phyloP scores from a whole-genome alignment of 2,797 vertebrate genomes.

The Heterohyrax brucei region DNA sequence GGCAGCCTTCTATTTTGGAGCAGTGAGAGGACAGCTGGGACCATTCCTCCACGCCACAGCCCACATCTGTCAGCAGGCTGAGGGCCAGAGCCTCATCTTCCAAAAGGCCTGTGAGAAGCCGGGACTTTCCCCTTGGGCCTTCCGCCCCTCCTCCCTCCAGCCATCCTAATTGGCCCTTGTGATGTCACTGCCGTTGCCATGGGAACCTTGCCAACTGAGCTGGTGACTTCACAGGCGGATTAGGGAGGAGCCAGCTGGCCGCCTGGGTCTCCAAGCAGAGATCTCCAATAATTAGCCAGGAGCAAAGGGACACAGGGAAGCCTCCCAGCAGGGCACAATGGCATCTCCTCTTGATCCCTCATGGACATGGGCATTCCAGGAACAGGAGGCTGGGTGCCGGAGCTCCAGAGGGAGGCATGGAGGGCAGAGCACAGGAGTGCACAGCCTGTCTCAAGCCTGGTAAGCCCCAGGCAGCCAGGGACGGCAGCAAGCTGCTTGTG shows the following conservation, averaged over 20 bases:
- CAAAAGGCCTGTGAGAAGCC: constrained; percentile 35
- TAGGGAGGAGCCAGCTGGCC: constrained; percentile 26
- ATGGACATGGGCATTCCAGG: constrained; percentile 40
- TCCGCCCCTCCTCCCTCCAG: constrained; percentile 38
- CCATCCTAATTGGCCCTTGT: constrained; percentile 63
- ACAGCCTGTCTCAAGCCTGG: background rate
- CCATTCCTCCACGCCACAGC: background rate
- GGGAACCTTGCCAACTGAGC: constrained; percentile 86
- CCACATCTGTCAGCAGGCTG: fast-evolving
- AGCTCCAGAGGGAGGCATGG: background rate
- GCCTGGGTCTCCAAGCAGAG: constrained; percentile 62
- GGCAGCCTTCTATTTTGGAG: background rate
- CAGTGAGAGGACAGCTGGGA: background rate
- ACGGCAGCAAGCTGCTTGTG: background rate
- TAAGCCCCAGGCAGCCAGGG: too few relatives aligned
- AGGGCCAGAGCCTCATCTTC: constrained; percentile 59
- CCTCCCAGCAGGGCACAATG: constrained; percentile 42
- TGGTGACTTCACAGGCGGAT: constrained; percentile 75
- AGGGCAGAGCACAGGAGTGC: background rate
- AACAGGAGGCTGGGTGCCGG: constrained; percentile 68
- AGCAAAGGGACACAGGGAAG: constrained; percentile 75
- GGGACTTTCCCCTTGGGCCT: constrained; percentile 50
- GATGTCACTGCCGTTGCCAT: constrained; percentile 86
- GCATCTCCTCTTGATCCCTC: constrained; percentile 78
- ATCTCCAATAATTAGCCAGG: constrained; percentile 77